Conservation (phyloP, 2,888 invertebrate species). For the Druceiella hillmani region DNA sequence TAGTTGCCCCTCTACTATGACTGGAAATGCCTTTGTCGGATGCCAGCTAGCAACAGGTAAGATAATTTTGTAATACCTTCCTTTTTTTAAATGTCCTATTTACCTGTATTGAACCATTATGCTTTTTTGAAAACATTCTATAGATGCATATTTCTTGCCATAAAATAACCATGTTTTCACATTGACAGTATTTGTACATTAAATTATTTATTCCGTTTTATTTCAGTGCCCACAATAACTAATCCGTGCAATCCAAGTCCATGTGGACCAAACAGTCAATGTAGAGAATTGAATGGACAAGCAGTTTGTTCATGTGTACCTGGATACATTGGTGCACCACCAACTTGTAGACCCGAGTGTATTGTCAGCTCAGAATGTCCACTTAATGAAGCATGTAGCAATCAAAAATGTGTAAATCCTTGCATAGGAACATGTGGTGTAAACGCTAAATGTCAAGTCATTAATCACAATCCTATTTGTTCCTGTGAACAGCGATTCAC, state of each 20-base stretch:
- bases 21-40: constrained; percentile 67
- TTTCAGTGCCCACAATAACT: constrained; percentile 35
- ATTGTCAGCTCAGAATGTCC: constrained; percentile 67
- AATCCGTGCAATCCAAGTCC: constrained; percentile 60
- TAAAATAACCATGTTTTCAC: too few species aligned
- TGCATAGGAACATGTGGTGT: constrained; percentile 77
- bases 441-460: constrained; percentile 65
- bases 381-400: constrained; percentile 62
- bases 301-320: constrained; percentile 63
- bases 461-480: constrained; percentile 72
- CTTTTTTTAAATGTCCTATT: not conserved
- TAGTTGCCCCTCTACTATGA: constrained; percentile 62
- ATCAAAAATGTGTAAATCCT: constrained; percentile 67
- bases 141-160: too few species aligned
- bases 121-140: too few species aligned
- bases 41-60: constrained; percentile 56
- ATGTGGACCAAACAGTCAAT: constrained; percentile 60
- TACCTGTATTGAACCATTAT: too few species aligned
- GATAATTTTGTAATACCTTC: constrained; percentile 19
- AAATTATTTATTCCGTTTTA: too few species aligned
- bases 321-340: constrained; percentile 60
- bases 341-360: constrained; percentile 68
- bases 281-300: constrained; percentile 55
- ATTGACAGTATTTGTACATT: too few species aligned
- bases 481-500: constrained; percentile 57